Conservation (phyloP, 2,113 vertebrate species). For the Poeciliopsis prolifica region DNA sequence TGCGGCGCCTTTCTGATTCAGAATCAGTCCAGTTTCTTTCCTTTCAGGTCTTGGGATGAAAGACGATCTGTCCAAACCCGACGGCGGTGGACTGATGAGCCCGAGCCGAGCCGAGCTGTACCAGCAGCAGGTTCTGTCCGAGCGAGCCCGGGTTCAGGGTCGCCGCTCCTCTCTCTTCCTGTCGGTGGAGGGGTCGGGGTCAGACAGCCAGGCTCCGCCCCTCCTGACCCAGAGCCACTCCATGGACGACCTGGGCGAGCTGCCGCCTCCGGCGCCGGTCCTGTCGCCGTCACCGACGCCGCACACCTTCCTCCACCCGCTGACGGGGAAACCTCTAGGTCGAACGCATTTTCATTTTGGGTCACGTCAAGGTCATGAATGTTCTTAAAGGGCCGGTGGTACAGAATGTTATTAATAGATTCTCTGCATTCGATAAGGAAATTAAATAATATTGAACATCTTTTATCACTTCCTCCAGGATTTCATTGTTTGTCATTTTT, state of each 20-base stretch:
- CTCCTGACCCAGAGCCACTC: conserved; percentile 93
- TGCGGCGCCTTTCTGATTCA: background rate
- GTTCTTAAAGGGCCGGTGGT: too few species aligned
- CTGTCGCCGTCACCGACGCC: conserved; percentile 85
- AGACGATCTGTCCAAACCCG: conserved; percentile 66
- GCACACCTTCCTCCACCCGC: conserved; percentile 95
- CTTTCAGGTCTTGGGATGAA: conserved; percentile 55
- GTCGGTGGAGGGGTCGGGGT: conserved; percentile 89
- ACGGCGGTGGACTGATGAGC: conserved; percentile 75
- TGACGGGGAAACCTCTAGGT: conserved; percentile 92
- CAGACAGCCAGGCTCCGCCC: conserved; percentile 82
- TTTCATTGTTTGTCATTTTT: too few species aligned
- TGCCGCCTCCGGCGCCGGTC: conserved; percentile 92
- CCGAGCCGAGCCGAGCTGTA: conserved; percentile 87
- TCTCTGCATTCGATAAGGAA: too few species aligned
- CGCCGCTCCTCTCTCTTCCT: conserved; percentile 95
- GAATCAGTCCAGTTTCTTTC: background rate
- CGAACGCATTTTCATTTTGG: background rate
- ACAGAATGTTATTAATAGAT: too few species aligned
- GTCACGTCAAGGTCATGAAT: too few species aligned
- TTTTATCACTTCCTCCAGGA: too few species aligned
- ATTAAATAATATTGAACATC: too few species aligned
- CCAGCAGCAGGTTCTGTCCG: conserved; percentile 83
- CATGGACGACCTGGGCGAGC: conserved; percentile 92
- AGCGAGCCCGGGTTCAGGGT: conserved; percentile 79